These are phyloP conservation scores for Misgurnus mizolepis DNA, from an alignment of 2,113 vertebrate genomes.

Conservation along the genomic window DNA sequence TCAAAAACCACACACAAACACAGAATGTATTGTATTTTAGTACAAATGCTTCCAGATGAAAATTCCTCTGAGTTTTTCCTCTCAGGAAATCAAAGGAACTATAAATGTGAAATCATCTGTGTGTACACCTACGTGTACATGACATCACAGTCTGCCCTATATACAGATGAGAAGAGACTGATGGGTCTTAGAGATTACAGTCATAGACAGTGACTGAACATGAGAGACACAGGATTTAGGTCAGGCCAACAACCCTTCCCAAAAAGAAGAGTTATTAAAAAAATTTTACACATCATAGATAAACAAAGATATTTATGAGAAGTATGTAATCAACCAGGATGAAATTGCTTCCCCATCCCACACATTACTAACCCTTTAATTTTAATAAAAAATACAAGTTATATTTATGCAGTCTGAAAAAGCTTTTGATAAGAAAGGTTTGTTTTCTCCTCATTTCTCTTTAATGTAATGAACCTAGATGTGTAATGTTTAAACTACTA, in stretches of 20 bases:
- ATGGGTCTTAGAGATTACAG: slow-evolving; percentile 26
- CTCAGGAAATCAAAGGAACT: not conserved
- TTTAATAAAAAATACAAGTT: no score
- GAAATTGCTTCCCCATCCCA: not conserved
- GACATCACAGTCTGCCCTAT: slow-evolving; percentile 15
- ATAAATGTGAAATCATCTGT: not conserved
- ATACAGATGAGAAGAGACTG: slow-evolving; percentile 19
- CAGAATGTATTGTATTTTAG: no score
- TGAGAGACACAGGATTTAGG: slow-evolving; percentile 15
- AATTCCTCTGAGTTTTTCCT: not conserved
- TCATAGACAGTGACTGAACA: not conserved
- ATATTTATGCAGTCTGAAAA: no score
- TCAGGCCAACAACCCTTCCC: not conserved
- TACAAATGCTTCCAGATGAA: not conserved
- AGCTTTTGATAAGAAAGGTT: no score
- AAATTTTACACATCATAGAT: not conserved
- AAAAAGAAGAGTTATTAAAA: slow-evolving; percentile 4
- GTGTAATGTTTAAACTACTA: no score
- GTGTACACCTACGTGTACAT: not conserved
- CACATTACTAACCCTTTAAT: no score
- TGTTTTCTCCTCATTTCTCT: no score
- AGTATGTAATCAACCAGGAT: not conserved
- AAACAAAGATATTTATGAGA: not conserved
- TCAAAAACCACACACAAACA: no score
- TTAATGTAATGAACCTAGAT: no score